Evolutionary conservation across 2,113 vertebrate species (phyloP), one percentile per base, ranked within the genome.

Genomic region (Poeciliopsis prolifica): DNA sequence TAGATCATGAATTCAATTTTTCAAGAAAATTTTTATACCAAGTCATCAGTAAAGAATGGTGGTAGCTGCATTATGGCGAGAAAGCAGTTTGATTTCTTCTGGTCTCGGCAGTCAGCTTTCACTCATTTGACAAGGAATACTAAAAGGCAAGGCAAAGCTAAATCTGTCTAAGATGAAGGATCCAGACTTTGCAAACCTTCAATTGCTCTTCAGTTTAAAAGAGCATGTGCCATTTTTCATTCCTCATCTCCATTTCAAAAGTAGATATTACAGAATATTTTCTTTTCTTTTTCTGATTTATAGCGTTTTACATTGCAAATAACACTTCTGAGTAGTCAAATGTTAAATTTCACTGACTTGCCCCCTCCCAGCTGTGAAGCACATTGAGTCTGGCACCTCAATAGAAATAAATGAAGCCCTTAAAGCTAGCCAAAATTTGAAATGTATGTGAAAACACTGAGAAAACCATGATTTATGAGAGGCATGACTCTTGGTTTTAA

Each of bases 381-480:
- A 48, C 72, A 61, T 73, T 64, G 31, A 75, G 31, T 84, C 60
- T 85, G 83, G 79, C 90, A 65, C 13, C 5, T 26, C 48, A 70
- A 72, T 70, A 81, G 26, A 68, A 28, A 29, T 35, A 74, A 78
- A 28, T 67, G 33, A 68, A 61, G 51, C 19, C 5, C 22, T 35
- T 11, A 35, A 26, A 28, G 54, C 74, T 66, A 28, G 77, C 77
- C 73, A 44, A 15, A 9, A 64, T 51, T 82, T 22, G 30, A 26
- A 68, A 58, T 68, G 62, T 51, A 33, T 29, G 29, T 1, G 35
- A 48, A 31, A 54, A 54, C 7, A 31, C 44, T 44, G 61, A 14
- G 17, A 79, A 28, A 61, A 33, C 31, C 42, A 10, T 48, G 26
- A 19, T 30, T 51, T 1, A 77, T 68, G 65, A 8, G 28, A 6